phyloP scores from a whole-genome alignment of 2,113 vertebrate genomes.

The Solenodon paradoxus region DNA sequence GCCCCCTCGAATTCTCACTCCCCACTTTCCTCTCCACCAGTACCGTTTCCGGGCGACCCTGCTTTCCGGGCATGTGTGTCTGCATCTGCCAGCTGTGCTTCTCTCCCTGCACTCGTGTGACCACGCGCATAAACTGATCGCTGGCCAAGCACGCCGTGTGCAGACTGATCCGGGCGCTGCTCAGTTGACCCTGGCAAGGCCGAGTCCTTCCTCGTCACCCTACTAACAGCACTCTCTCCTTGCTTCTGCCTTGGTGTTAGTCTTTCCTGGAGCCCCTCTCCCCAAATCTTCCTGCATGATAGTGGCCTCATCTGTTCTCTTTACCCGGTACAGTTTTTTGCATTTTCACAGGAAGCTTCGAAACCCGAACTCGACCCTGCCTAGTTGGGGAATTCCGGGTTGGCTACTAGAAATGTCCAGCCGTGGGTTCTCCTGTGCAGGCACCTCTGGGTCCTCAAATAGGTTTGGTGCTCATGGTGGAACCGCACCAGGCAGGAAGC shows the following conservation, averaged over 20 bases:
- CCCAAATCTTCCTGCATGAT: background rate
- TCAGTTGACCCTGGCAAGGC: background rate
- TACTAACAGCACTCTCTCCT: too few species aligned
- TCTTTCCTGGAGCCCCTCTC: background rate
- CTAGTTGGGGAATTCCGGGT: background rate
- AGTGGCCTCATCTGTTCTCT: background rate
- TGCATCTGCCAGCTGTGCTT: too few species aligned
- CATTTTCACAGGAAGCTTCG: background rate
- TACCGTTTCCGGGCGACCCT: too few species aligned
- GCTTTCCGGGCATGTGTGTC: too few species aligned
- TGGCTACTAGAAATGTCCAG: background rate
- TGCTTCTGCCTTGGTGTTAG: background rate
- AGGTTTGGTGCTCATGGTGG: background rate
- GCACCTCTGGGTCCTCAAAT: too few species aligned
- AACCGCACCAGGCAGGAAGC: background rate
- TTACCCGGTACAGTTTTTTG: background rate
- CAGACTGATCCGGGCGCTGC: too few species aligned
- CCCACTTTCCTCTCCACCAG: too few species aligned
- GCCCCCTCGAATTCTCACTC: too few species aligned
- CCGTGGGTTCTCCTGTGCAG: background rate
- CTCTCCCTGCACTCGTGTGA: too few species aligned
- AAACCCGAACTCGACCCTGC: accelerated
- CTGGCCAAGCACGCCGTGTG: background rate
- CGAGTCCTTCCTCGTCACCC: background rate
- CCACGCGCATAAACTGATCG: background rate